A percentile compares a stretch with the other conserved stretches of the same genome.
phyloP scores from a whole-genome alignment of 1,140 invertebrate species.

The Megalopta genalis region DNA sequence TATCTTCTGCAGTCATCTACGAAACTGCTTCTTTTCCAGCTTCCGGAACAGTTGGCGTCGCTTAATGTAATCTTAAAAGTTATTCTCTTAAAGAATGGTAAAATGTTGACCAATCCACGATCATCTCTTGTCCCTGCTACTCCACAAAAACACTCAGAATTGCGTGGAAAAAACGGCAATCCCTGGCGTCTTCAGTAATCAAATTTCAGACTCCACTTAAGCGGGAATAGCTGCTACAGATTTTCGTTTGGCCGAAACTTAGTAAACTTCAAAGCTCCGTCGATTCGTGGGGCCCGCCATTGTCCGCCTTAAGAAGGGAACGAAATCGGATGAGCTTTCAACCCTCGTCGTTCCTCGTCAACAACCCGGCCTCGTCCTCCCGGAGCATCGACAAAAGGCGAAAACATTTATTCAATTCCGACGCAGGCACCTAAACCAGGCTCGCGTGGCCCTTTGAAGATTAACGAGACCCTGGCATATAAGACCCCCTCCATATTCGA shows the following conservation, averaged over 20 bases:
- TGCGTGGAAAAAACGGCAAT: no score
- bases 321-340: constrained; percentile 42
- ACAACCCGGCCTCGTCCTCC: not conserved
- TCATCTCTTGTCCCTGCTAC: no score
- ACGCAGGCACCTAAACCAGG: constrained; percentile 30
- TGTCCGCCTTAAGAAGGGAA: not conserved
- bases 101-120: no score
- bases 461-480: constrained; percentile 51
- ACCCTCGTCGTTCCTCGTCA: not conserved
- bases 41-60: no score
- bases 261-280: not conserved
- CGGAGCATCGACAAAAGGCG: constrained; percentile 20
- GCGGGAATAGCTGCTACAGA: not conserved
- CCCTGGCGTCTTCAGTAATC: not conserved
- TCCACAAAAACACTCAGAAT: no score
- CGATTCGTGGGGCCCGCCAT: not conserved
- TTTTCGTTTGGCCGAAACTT: not conserved
- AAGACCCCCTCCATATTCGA: constrained; percentile 34
- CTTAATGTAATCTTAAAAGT: no score
- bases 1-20: no score
- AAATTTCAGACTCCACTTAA: not conserved
- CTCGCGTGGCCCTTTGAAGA: constrained; percentile 61
- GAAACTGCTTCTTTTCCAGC: no score
- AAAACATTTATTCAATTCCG: constrained; percentile 63
- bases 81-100: no score